Conservation (phyloP, 2,797 vertebrate genomes). For the Delichon dasypus region DNA sequence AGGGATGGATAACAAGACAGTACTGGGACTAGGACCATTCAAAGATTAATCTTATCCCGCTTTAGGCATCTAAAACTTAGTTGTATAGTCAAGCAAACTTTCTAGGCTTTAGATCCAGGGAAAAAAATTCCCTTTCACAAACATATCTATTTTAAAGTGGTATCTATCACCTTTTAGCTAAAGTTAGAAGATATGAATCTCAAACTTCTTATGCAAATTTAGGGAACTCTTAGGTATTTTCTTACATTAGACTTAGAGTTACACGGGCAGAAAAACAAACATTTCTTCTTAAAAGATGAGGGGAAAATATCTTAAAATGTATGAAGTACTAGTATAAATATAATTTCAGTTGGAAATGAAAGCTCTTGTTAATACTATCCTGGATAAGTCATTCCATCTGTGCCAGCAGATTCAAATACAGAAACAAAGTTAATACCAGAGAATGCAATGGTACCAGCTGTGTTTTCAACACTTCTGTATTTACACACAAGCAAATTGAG, state of each 20-base stretch:
- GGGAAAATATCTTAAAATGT: background rate
- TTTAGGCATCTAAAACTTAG: background rate
- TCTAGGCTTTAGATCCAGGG: background rate
- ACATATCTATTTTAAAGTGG: background rate
- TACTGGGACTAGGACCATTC: background rate
- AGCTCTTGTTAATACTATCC: background rate
- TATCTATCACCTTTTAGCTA: background rate
- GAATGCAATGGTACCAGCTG: background rate
- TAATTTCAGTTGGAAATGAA: background rate
- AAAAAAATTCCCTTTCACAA: background rate
- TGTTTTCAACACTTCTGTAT: background rate
- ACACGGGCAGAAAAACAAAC: background rate
- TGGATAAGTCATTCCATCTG: background rate
- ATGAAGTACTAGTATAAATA: background rate
- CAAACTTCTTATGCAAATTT: background rate
- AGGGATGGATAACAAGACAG: background rate
- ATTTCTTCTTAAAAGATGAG: background rate
- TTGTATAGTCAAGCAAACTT: background rate
- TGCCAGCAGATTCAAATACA: background rate
- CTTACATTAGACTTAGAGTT: background rate
- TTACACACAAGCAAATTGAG: background rate
- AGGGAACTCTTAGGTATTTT: background rate
- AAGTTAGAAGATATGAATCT: background rate
- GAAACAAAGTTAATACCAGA: background rate
- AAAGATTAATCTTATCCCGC: background rate